Evolutionary conservation across 2,888 invertebrate genomes (phyloP).

Genomic region (Oscheius myriophilus): DNA sequence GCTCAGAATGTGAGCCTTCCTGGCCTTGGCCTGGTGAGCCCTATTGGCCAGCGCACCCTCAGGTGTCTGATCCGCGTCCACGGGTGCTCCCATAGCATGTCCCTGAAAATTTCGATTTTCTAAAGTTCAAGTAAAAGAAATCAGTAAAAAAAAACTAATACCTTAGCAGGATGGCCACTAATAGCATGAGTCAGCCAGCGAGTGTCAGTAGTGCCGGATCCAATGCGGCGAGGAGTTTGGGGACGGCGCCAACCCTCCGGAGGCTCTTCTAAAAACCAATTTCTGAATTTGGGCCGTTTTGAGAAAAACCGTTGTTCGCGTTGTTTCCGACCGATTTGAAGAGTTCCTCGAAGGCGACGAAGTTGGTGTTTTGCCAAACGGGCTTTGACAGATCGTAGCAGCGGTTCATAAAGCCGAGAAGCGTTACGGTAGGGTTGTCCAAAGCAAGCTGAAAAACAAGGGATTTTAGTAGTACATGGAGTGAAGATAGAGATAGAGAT

Average conservation of each 20-base stretch:
- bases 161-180: constrained; percentile 59
- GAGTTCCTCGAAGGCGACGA: constrained; percentile 85
- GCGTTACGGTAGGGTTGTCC: constrained; percentile 90
- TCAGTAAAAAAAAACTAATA: not conserved
- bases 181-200: constrained; percentile 62
- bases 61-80: constrained; percentile 60
- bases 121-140: not conserved
- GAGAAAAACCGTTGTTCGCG: not conserved
- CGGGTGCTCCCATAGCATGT: constrained; percentile 54
- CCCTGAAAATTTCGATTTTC: constrained; percentile 28
- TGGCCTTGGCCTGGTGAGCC: constrained; percentile 57
- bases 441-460: constrained; percentile 78
- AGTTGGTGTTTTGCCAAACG: constrained; percentile 87
- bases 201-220: constrained; percentile 54
- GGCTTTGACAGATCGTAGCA: constrained; percentile 81
- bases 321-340: constrained; percentile 73
- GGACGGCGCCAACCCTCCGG: constrained; percentile 67
- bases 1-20: constrained; percentile 65
- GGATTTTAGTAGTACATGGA: not conserved
- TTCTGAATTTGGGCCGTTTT: too few species aligned
- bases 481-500: too few species aligned
- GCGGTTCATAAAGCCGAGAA: constrained; percentile 84
- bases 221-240: constrained; percentile 60
- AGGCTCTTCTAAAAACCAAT: constrained; percentile 15
- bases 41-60: constrained; percentile 64